Evolutionary conservation across 2,888 invertebrate species (phyloP).

Genomic region (Pollenia angustigena): DNA sequence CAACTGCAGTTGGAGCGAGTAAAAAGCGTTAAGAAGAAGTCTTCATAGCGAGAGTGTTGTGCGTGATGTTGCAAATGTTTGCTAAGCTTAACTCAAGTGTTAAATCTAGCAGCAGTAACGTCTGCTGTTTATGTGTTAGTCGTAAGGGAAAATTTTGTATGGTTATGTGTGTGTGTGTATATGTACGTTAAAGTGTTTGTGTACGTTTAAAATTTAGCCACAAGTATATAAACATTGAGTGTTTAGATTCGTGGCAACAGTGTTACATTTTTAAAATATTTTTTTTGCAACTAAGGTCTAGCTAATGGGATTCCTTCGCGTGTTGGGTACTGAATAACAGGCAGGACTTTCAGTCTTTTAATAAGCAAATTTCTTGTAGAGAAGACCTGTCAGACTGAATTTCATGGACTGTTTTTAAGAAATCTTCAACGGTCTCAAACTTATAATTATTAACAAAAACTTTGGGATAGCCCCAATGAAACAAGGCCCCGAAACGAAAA

Average conservation of each 20-base stretch:
- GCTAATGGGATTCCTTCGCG: not conserved
- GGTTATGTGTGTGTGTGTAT: conserved; percentile 13
- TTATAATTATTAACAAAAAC: too few species aligned
- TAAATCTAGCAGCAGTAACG: conserved; percentile 70
- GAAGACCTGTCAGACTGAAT: too few species aligned
- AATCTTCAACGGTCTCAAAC: too few species aligned
- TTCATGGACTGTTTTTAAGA: too few species aligned
- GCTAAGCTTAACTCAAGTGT: conserved; percentile 82
- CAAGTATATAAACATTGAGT: conserved; percentile 18
- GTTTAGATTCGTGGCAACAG: conserved; percentile 34
- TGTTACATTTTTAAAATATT: conserved; percentile 5
- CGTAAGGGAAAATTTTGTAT: not conserved
- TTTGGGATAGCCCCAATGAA: too few species aligned
- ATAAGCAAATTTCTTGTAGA: too few species aligned
- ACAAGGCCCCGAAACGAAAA: too few species aligned
- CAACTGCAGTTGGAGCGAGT: conserved; percentile 13
- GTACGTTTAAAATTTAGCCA: conserved; percentile 20
- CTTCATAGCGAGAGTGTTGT: conserved; percentile 72
- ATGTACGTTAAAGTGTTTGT: not conserved
- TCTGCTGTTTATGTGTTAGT: conserved; percentile 7
- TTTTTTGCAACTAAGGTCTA: conserved; percentile 13
- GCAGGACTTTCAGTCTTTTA: too few species aligned
- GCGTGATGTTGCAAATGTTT: conserved; percentile 83
- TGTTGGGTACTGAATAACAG: not conserved
- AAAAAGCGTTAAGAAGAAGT: conserved; percentile 29